phyloP scores from a whole-genome alignment of 2,888 invertebrate species.

The Tachina lurida region DNA sequence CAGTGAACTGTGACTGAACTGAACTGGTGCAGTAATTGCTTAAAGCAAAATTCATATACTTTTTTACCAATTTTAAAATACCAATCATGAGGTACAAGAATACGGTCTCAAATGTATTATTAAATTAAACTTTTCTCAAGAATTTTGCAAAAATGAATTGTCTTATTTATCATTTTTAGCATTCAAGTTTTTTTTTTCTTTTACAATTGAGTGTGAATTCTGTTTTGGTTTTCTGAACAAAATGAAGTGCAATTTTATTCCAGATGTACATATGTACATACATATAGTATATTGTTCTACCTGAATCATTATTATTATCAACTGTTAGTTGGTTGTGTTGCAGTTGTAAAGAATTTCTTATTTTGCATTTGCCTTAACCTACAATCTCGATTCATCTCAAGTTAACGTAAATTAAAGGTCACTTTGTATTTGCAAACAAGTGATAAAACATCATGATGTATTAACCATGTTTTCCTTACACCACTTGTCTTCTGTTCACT shows the following conservation, averaged over 20 bases:
- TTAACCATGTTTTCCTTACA: constrained; percentile 31
- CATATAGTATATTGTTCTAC: constrained; percentile 19
- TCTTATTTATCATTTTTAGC: constrained; percentile 20
- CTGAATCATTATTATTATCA: constrained; percentile 1
- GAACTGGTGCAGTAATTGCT: constrained; percentile 1
- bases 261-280: too few relatives aligned
- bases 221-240: constrained; percentile 1
- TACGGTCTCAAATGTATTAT: neutral
- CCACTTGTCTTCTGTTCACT: constrained; percentile 1
- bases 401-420: constrained; percentile 49
- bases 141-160: constrained; percentile 4
- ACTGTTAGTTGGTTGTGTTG: neutral
- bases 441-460: constrained; percentile 41
- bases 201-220: neutral
- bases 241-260: neutral
- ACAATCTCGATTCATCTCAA: neutral
- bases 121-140: constrained; percentile 17
- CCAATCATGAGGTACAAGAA: neutral
- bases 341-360: neutral
- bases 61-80: too few relatives aligned
- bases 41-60: neutral
- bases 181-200: neutral
- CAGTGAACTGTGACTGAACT: constrained; percentile 13
- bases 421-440: constrained; percentile 29
- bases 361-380: constrained; percentile 7